Conservation (phyloP, 2,113 vertebrate genomes). For the Coturnix japonica region DNA sequence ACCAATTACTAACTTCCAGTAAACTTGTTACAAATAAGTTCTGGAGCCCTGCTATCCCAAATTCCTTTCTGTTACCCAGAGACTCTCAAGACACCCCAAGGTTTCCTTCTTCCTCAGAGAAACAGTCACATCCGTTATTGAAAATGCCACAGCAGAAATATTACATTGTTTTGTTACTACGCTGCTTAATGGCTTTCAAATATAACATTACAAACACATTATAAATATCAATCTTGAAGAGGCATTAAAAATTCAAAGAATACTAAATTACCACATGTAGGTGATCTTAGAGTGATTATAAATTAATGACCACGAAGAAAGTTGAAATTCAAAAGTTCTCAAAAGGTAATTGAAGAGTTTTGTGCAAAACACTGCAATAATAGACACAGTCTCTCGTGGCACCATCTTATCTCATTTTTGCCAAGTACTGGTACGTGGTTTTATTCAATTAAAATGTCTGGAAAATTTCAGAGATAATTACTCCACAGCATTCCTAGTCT, state of each 20-base stretch:
- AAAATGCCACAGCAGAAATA: slow-evolving; percentile 2
- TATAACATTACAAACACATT: not conserved
- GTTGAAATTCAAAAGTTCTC: not conserved
- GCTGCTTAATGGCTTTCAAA: slow-evolving; percentile 40
- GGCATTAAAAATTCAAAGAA: slow-evolving; percentile 29
- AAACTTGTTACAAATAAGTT: not conserved
- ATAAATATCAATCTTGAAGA: slow-evolving; percentile 38
- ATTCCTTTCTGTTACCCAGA: slow-evolving; percentile 5
- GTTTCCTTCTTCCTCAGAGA: not conserved
- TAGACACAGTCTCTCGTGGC: not conserved
- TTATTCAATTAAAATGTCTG: not conserved
- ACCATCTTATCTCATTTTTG: not conserved
- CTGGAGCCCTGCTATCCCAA: not conserved
- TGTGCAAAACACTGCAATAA: not conserved
- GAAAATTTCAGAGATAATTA: not conserved
- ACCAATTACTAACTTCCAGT: not conserved
- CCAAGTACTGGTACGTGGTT: not conserved
- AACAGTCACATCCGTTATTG: slow-evolving; percentile 39
- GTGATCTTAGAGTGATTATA: not conserved
- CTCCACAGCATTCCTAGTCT: not conserved
- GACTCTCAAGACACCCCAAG: not conserved
- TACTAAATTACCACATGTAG: not conserved
- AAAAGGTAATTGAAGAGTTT: not conserved
- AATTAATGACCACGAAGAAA: not conserved
- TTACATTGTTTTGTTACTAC: slow-evolving; percentile 41